Evolutionary conservation across 2,113 vertebrate species (phyloP).

Genomic region (Condylura cristata): DNA sequence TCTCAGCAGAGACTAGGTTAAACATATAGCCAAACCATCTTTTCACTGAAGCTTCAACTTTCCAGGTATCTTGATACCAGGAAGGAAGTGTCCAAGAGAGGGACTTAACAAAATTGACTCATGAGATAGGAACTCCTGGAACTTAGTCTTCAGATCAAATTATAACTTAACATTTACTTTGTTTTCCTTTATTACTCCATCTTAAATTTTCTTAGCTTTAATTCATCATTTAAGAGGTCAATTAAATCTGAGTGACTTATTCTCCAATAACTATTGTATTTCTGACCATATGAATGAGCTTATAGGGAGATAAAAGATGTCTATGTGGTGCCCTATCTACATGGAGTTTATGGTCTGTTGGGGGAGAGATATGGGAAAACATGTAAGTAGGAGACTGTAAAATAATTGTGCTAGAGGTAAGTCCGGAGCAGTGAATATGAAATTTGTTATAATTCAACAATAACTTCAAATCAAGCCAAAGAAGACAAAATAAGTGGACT

Average conservation of each 20-base stretch:
- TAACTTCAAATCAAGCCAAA: not conserved
- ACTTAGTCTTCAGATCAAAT: not conserved
- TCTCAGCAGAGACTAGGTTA: not conserved
- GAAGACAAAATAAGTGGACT: not conserved
- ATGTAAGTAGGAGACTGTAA: not conserved
- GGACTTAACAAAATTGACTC: not conserved
- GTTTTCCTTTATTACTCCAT: not conserved
- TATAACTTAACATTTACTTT: not conserved
- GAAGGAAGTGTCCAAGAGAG: not conserved
- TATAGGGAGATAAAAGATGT: not conserved
- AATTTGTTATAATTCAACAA: not conserved
- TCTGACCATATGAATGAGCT: not conserved
- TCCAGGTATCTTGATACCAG: not conserved
- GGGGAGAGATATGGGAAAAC: not conserved
- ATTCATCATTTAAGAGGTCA: not conserved
- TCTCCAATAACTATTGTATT: not conserved
- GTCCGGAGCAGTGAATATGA: not conserved
- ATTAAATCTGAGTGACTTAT: not conserved
- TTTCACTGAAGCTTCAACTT: not conserved
- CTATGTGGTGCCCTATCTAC: not conserved
- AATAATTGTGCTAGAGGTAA: not conserved
- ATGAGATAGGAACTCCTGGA: not conserved
- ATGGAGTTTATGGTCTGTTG: not conserved
- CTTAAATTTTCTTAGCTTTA: not conserved
- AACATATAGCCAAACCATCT: not conserved